A percentile compares a stretch with the other conserved stretches of the same genome.
phyloP scores from a whole-genome alignment of 1,140 invertebrate species.

The Saccostrea echinata region DNA sequence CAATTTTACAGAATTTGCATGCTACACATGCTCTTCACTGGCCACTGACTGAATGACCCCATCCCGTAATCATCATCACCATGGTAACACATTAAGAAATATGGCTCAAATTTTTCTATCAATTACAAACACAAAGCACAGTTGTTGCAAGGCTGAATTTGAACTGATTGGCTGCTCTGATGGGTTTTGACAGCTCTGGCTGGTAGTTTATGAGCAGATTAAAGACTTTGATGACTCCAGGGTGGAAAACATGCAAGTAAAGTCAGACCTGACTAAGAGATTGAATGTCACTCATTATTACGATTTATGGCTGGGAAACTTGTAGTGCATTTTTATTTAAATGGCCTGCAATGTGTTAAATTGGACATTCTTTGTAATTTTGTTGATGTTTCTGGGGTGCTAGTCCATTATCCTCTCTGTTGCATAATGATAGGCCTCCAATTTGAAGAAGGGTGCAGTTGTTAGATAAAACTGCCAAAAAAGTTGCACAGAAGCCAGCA shows the following conservation, averaged over 20 bases:
- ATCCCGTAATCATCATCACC: conserved; percentile 41
- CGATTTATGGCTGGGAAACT: conserved; percentile 7
- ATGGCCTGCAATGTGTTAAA: not conserved
- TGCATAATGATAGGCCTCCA: not conserved
- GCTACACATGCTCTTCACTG: conserved; percentile 24
- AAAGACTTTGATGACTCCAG: not conserved
- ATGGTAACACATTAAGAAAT: conserved; percentile 46
- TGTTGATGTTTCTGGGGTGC: not conserved
- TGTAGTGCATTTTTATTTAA: not conserved
- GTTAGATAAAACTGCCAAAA: not conserved
- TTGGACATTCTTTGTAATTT: not conserved
- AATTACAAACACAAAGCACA: conserved; percentile 24
- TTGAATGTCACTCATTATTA: conserved; percentile 11
- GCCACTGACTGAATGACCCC: conserved; percentile 45
- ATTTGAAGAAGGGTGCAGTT: not conserved
- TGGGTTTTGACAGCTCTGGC: not conserved
- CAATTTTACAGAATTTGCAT: conserved; percentile 41
- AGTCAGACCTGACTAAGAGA: not conserved
- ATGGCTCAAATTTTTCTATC: conserved; percentile 42
- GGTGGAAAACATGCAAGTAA: not conserved
- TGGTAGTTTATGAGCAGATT: conserved; percentile 15
- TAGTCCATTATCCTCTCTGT: not conserved
- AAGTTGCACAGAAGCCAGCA: not conserved
- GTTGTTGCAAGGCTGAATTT: conserved; percentile 7
- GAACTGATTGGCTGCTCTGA: not conserved